Evolutionary conservation across 2,113 vertebrate genomes (phyloP).

Genomic region (Dipodomys merriami): DNA sequence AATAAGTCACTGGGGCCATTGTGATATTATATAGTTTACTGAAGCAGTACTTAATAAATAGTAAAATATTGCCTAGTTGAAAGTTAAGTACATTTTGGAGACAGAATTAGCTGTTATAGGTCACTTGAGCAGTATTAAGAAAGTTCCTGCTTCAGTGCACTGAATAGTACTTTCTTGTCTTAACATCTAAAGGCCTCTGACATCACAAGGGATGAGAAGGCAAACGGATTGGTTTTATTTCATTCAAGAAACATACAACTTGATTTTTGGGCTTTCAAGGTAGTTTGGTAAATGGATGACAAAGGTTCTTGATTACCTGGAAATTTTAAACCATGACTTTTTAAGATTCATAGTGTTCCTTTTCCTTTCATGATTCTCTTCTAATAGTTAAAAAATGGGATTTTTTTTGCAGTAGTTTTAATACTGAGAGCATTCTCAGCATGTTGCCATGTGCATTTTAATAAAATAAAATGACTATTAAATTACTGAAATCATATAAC

Average conservation of each 20-base stretch:
- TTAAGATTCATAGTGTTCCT: not conserved
- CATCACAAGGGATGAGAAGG: not conserved
- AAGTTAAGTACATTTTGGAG: constrained; percentile 52
- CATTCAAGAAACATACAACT: not conserved
- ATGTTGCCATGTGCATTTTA: not conserved
- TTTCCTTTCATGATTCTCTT: not conserved
- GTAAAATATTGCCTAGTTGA: constrained; percentile 35
- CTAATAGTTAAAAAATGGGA: not conserved
- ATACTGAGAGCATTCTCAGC: not conserved
- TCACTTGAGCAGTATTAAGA: not conserved
- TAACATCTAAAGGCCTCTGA: not conserved
- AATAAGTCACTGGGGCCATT: not conserved
- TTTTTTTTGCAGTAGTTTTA: not conserved
- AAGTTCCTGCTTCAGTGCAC: constrained; percentile 29
- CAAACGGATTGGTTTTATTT: not conserved
- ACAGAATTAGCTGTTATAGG: not conserved
- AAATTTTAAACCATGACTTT: not conserved
- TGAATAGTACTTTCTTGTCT: not conserved
- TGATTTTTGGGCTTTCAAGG: not conserved
- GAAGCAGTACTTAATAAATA: constrained; percentile 58
- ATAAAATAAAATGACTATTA: constrained; percentile 29
- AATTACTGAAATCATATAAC: constrained; percentile 1
- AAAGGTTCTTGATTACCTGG: not conserved
- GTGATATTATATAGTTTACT: constrained; percentile 23
- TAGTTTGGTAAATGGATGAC: not conserved